Base-by-base conservation (phyloP, 2,888 invertebrate species). In the Dynastes hyllus region DNA sequence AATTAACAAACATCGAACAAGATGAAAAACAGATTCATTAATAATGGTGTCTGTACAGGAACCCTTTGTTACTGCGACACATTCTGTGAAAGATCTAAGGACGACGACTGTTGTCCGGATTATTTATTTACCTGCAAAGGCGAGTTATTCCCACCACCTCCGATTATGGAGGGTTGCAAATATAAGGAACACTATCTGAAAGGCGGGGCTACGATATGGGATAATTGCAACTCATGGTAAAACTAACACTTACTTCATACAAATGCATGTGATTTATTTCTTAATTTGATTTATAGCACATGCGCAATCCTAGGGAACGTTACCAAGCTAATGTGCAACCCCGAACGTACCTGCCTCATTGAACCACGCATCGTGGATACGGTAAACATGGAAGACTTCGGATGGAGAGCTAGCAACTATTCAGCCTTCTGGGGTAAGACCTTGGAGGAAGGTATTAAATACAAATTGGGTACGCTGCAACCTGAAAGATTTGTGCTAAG, bases 61-160 rank as follows among this genome's bases (percentile, higher is more conserved):
- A 96, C 97, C 0, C 88, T 95, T 13, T 98, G 98, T 89, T 98
- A 98, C 89, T 98, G 98, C 88, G 98, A 98, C 88, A 92, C 95
- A 83, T 98, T 98, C 89, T 98, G 98, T 90, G 80, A 83, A n/a
- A 90, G 95, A 50, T 92, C 92, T 0, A 88, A 90, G 9, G 91
- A 92, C 53, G 93, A 94, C 83, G 98, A 98, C 88, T 98, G 98
- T 87, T 98, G 98, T 86, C 98, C 98, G 0, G 98, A 98, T 89
- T 98, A 94, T 88, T 92, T 92, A 87, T 90, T 92, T 0, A 92
- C 93, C 81, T 98, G 98, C 86, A 90, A 90, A 82, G 92, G 93
- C 8, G 85, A 87, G 55, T 82, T 84, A 2, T 78, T 83, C 0
- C 82, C 83, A 13, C 86, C 87, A 11, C 73, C 63, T 11, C 71